Base-by-base conservation (phyloP, 2,797 vertebrate species). In the Tenualosa thibaudeaui region DNA sequence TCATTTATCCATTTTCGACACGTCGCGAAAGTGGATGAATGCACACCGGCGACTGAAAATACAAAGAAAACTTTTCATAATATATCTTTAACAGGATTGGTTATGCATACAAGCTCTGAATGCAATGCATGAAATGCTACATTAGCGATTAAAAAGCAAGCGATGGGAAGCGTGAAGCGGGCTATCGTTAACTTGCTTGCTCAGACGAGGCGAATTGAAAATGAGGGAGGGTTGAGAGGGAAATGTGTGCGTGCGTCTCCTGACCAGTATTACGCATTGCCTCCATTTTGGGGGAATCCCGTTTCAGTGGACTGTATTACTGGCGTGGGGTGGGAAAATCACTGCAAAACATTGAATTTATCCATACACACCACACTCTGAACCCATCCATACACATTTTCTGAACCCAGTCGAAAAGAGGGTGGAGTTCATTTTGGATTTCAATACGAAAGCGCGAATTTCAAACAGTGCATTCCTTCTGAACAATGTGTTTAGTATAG, bases 251-350 rank as follows among this genome's bases (percentile, higher is more conserved):
- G 83, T 81, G 87, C 90, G 17, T 89, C 3, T 88, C 82, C 92
- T 93, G 89, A 60, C 83, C 68, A 60, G 86, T 86, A 81, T 85
- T 81, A 89, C 85, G 87, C 85, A 68, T 84, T 86, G 84, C 90
- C 90, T 87, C 90, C 91, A 92, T 91, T 91, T 92, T 91, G 90
- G 87, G 90, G 91, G 89, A 89, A 87, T 89, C 89, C 90, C 88
- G 82, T 43, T 86, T 86, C 26, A 50, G 46, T 58, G 82, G 46
- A 51, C 65, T 46, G 81, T 49, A 83, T 71, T 3, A 40, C 65
- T 0, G 19, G 26, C 37, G 31, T 31, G 3, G 31, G 65, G 65
- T 71, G 12, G 26, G 65, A 71, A 26, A 71, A 40, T 31, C n/a
- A 65, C 65, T 71, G 65, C 15, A 71, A 40, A 31, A 71, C 65